Evolutionary conservation across 2,113 vertebrate species (phyloP), one percentile per base, ranked within the genome.

Genomic region (Nyctibius bracteatus): DNA sequence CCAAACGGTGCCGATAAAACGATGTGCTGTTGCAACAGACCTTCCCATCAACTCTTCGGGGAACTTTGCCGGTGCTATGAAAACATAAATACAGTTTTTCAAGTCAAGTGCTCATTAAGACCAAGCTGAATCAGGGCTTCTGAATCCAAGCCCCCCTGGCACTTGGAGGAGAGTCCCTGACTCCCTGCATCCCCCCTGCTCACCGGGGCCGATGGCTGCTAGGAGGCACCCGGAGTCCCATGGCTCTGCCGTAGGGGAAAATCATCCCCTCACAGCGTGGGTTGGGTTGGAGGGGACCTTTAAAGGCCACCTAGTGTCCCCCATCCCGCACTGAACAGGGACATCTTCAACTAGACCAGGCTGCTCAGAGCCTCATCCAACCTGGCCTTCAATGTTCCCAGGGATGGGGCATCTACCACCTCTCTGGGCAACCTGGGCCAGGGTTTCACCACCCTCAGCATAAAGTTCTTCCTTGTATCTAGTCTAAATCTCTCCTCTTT

Each of bases 151-250:
- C 59, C 25, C 20, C 37, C 12, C 33, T 21, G 33, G 65, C 37
- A 31, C 0, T 2, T 51, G 59, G 30, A 8, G 16, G 51, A 10
- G 14, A 13, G 22, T n/a, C 31, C 51, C 57, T 1, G 23, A 23
- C 18, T 44, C 57, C 54, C 39, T 24, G 12, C 12, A 2, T 8
- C 6, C 58, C 23, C 24, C 2, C 37, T n/a, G 1, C n/a, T 25
- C n/a, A 46, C 39, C 3, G 1, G 0, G 2, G 68, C 17, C 3
- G 1, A 14, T 1, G 5, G 37, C 25, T 51, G 37, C 33, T 23
- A n/a, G 44, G 46, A 46, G 13, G n/a, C 10, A 17, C 16, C 7
- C n/a, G n/a, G 41, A 16, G 30, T 13, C 9, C 54, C 33, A 8
- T 5, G 3, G 11, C n/a, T 67, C 61, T n/a, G 52, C 6, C 1